Conservation (phyloP, 1,140 invertebrate genomes). For the Drosophila setifemur region DNA sequence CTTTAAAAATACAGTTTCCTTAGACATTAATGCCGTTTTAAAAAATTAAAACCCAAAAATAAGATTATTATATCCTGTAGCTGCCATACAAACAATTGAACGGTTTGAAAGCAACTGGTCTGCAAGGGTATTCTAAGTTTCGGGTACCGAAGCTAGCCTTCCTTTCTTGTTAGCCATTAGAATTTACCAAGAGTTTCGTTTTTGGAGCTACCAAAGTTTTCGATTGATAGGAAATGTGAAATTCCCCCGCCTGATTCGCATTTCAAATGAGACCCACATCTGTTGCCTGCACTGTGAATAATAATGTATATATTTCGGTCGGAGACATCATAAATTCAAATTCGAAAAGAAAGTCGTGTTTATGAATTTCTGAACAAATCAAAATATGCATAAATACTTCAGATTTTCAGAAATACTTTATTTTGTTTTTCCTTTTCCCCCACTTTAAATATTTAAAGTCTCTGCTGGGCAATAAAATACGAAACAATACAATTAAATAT, state of each 20-base stretch:
- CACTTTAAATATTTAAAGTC: not conserved
- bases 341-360: conserved; percentile 29
- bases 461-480: no score
- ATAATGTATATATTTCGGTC: conserved; percentile 63
- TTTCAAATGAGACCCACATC: conserved; percentile 51
- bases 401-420: conserved; percentile 1
- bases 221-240: conserved; percentile 54
- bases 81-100: no score
- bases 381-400: not conserved
- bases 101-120: no score
- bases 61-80: no score
- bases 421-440: not conserved
- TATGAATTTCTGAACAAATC: conserved; percentile 28
- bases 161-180: no score
- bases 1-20: no score
- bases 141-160: no score
- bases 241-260: conserved; percentile 57
- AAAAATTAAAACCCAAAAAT: no score
- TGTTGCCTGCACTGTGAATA: conserved; percentile 34
- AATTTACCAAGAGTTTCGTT: conserved; percentile 20
- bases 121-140: no score
- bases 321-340: conserved; percentile 43
- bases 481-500: not conserved
- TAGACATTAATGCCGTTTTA: no score
- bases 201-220: conserved; percentile 20